Percentiles rank a stretch among this genome's conserved stretches.
Conservation (phyloP, 2,888 invertebrate species). For the Euplexia lucipara region DNA sequence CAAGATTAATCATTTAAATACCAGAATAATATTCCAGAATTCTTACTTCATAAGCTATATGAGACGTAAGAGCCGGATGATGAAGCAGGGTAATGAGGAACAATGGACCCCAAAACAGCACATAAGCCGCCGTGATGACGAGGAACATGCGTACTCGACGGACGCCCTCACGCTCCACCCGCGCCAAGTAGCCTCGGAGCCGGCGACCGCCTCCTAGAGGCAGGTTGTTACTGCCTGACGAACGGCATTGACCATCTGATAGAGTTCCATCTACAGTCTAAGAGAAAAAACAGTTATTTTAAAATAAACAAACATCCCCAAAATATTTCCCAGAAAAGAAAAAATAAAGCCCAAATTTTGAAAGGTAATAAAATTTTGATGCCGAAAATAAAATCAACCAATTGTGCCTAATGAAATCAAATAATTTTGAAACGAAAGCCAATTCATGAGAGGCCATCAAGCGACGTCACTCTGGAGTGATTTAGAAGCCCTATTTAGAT, state of each 20-base stretch:
- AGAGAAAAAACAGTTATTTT: slow-evolving; percentile 11
- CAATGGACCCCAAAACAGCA: slow-evolving; percentile 97
- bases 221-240: slow-evolving; percentile 78
- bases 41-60: slow-evolving; percentile 94
- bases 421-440: slow-evolving; percentile 34
- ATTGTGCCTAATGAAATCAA: slow-evolving; percentile 38
- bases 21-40: background rate
- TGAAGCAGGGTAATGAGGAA: slow-evolving; percentile 96
- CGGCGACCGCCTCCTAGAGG: slow-evolving; percentile 93
- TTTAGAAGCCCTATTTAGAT: slow-evolving; percentile 38
- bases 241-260: slow-evolving; percentile 80
- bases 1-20: background rate
- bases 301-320: background rate
- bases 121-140: slow-evolving; percentile 95
- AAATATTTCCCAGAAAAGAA: no score
- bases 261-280: slow-evolving; percentile 87
- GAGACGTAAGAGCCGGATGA: slow-evolving; percentile 93
- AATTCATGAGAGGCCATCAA: slow-evolving; percentile 24
- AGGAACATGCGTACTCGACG: slow-evolving; percentile 96
- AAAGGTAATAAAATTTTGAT: slow-evolving; percentile 20
- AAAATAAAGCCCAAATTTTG: slow-evolving; percentile 22
- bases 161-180: slow-evolving; percentile 95
- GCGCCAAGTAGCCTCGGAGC: slow-evolving; percentile 94
- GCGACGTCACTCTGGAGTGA: slow-evolving; percentile 1
- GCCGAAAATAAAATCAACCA: slow-evolving; percentile 29